These are phyloP conservation scores for Galerucella calmariensis DNA, from an alignment of 2,888 invertebrate species.

Conservation along the genomic window DNA sequence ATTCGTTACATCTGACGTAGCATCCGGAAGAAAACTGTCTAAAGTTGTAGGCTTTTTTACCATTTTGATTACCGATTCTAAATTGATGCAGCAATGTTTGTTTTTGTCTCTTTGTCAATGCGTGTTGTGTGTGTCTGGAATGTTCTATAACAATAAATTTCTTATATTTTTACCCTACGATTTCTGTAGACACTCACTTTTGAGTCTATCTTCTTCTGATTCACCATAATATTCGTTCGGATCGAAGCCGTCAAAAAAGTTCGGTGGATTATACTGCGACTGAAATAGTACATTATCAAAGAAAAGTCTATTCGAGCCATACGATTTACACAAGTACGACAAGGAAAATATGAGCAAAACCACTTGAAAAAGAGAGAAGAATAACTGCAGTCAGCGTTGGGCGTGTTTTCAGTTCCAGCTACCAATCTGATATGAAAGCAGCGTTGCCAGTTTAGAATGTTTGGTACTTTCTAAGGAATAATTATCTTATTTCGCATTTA, in stretches of 20 bases:
- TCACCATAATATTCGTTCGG: neutral
- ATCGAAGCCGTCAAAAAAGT: neutral
- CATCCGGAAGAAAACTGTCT: slow-evolving; percentile 28
- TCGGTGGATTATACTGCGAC: neutral
- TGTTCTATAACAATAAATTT: slow-evolving; percentile 9
- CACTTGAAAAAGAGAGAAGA: too few relatives aligned
- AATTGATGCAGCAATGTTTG: slow-evolving; percentile 24
- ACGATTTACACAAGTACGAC: too few relatives aligned
- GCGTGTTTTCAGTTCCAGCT: too few relatives aligned
- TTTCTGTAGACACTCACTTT: slow-evolving; percentile 1
- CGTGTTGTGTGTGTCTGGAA: neutral
- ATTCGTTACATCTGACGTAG: slow-evolving; percentile 22
- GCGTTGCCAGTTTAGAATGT: too few relatives aligned
- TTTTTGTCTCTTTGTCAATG: slow-evolving; percentile 24
- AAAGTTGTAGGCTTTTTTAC: slow-evolving; percentile 30
- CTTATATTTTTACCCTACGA: neutral
- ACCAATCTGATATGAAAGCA: too few relatives aligned
- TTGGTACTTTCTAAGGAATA: too few relatives aligned
- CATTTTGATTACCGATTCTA: slow-evolving; percentile 21
- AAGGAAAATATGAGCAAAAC: too few relatives aligned
- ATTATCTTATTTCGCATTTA: too few relatives aligned
- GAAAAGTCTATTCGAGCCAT: too few relatives aligned
- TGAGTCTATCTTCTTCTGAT: neutral
- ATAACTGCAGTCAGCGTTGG: too few relatives aligned
- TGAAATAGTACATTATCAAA: neutral